phyloP scores from a whole-genome alignment of 1,140 invertebrate genomes.

The Papilio machaon region DNA sequence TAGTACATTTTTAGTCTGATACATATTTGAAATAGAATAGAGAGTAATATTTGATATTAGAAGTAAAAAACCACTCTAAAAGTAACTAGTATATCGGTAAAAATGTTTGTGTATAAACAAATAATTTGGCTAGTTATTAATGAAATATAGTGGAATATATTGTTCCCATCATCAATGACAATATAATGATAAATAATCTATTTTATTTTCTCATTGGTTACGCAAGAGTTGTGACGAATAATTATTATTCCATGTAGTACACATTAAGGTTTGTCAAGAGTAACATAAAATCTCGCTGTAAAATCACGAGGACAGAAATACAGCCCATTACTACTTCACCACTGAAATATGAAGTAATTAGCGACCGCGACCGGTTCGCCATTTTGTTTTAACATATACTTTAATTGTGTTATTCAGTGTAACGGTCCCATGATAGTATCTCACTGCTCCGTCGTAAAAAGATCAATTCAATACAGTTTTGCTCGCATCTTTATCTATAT shows the following conservation, averaged over 20 bases:
- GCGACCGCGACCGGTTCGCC: slow-evolving; percentile 45
- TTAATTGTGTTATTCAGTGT: slow-evolving; percentile 41
- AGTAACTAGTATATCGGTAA: no score
- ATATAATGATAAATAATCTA: not conserved
- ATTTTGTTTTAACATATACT: slow-evolving; percentile 47
- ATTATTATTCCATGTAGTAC: not conserved
- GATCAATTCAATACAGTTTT: not conserved
- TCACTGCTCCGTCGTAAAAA: not conserved
- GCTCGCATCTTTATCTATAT: not conserved
- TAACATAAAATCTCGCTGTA: slow-evolving; percentile 46
- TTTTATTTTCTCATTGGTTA: not conserved
- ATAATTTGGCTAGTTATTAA: no score
- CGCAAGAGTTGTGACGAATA: not conserved
- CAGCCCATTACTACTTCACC: slow-evolving; percentile 46
- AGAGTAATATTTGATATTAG: not conserved
- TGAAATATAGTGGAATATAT: no score
- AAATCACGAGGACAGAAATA: slow-evolving; percentile 53
- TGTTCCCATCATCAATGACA: not conserved
- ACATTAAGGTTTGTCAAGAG: slow-evolving; percentile 31
- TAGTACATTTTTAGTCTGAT: not conserved
- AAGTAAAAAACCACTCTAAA: not conserved
- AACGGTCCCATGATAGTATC: not conserved
- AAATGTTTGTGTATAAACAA: no score
- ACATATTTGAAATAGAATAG: not conserved
- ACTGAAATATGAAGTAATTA: slow-evolving; percentile 62